A percentile compares a stretch with the other conserved stretches of the same genome.
phyloP scores from a whole-genome alignment of 2,797 vertebrate species.

The Clarias pachynema region DNA sequence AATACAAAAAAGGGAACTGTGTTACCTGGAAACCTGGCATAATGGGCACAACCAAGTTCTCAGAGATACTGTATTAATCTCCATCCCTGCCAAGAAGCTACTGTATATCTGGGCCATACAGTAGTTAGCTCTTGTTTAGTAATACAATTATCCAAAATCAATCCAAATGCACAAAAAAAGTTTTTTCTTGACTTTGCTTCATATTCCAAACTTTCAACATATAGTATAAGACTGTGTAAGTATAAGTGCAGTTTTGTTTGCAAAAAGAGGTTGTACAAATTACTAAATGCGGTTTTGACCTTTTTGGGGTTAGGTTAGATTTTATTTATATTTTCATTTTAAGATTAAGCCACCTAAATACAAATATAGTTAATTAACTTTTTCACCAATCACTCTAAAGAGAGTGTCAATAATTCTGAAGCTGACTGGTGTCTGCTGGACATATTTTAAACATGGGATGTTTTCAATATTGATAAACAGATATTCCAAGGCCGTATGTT shows the following conservation, averaged over 20 bases:
- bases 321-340: neutral
- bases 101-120: neutral
- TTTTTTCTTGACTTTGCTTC: neutral
- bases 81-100: neutral
- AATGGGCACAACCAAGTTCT: neutral
- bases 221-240: neutral
- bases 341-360: neutral
- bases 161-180: neutral
- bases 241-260: neutral
- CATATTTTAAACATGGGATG: neutral
- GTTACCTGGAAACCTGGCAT: neutral
- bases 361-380: neutral
- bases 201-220: neutral
- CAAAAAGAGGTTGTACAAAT: neutral
- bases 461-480: neutral
- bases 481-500: neutral
- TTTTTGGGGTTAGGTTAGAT: neutral
- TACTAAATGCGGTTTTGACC: neutral
- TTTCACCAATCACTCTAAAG: neutral
- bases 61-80: neutral
- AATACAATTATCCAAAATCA: neutral
- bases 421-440: neutral
- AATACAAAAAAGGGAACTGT: neutral
- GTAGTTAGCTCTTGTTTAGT: neutral
- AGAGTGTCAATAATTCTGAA: neutral